Conservation (phyloP, 2,113 vertebrate species). For the Sinosuthora webbiana region DNA sequence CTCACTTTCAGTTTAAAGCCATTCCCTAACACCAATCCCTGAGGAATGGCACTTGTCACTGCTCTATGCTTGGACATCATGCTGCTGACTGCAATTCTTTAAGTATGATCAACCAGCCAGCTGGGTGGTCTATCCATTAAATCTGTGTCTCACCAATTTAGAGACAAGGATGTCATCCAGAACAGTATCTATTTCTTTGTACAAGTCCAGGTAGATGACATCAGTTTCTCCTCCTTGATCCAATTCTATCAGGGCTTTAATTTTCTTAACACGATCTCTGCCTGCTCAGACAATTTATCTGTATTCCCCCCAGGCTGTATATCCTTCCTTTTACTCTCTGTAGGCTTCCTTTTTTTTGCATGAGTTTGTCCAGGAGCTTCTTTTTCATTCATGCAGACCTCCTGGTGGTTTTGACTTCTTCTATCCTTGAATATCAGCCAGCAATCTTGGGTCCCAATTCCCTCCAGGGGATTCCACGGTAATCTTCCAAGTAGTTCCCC, state of each 20-base stretch:
- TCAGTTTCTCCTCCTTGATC: not conserved
- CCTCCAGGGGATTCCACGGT: not conserved
- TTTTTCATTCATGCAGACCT: not conserved
- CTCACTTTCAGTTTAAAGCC: not conserved
- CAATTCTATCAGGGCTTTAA: not conserved
- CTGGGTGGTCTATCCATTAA: not conserved
- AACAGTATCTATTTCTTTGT: not conserved
- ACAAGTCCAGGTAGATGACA: not conserved
- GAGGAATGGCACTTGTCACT: rapidly evolving
- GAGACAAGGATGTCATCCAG: not conserved
- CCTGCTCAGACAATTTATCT: not conserved
- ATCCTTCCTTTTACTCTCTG: not conserved
- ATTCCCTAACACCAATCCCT: not conserved
- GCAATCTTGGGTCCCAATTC: not conserved
- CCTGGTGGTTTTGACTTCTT: not conserved
- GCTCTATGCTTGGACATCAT: not conserved
- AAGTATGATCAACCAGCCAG: not conserved
- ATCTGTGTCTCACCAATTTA: not conserved
- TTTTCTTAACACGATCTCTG: not conserved
- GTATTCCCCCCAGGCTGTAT: not conserved
- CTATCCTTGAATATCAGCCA: not conserved
- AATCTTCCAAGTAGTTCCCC: not conserved
- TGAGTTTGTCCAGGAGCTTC: not conserved
- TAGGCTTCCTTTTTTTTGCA: not conserved
- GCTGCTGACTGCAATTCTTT: rapidly evolving